Conservation (phyloP, 2,797 vertebrate genomes). For the Gambusia yucatana region DNA sequence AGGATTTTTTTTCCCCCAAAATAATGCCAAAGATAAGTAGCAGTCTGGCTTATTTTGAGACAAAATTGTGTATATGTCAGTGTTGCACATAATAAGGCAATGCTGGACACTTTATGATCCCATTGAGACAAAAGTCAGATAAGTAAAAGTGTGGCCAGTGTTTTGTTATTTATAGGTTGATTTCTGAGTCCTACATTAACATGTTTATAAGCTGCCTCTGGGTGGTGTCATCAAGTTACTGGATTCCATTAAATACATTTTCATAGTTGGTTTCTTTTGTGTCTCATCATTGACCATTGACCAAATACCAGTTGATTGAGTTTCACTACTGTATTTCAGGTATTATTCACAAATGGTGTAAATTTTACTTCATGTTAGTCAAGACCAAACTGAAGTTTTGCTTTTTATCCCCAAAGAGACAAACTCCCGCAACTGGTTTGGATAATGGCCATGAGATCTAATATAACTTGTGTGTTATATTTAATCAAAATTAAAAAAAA, state of each 20-base stretch:
- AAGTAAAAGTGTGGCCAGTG: background rate
- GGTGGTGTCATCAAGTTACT: background rate
- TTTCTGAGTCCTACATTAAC: background rate
- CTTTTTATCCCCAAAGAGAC: background rate
- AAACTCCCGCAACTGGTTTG: background rate
- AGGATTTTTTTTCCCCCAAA: background rate
- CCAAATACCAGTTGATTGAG: background rate
- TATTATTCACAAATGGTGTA: background rate
- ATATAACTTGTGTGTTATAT: background rate
- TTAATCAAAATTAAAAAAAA: too few relatives aligned
- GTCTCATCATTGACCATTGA: background rate
- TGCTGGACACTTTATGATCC: background rate
- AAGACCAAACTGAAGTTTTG: background rate
- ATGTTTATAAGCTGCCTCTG: background rate
- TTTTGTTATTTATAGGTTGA: background rate
- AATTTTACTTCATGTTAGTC: background rate
- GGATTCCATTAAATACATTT: background rate
- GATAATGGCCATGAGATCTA: background rate
- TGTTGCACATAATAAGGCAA: background rate
- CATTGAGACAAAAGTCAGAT: background rate
- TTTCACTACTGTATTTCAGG: background rate
- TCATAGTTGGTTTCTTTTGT: background rate
- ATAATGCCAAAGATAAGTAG: background rate
- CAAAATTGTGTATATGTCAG: background rate
- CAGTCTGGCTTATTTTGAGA: background rate